A percentile compares a stretch with the other conserved stretches of the same genome.
phyloP scores from a whole-genome alignment of 1,140 invertebrate species.

The Ganaspis sp. region DNA sequence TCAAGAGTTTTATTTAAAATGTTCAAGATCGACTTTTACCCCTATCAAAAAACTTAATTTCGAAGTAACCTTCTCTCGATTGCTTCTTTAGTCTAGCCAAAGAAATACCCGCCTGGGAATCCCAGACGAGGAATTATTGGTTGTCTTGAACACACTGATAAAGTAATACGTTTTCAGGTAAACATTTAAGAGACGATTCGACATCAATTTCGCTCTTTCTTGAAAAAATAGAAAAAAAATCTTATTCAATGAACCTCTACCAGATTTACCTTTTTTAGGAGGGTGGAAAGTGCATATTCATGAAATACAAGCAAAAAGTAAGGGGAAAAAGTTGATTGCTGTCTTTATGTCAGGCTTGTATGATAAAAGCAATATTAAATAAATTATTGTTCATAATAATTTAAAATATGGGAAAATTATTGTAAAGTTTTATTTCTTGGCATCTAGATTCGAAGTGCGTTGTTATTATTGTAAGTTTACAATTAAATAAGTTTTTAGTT shows the following conservation, averaged over 20 bases:
- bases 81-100: conserved; percentile 3
- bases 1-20: background rate
- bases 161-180: conserved; percentile 21
- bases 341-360: no score
- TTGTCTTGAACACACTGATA: conserved; percentile 30
- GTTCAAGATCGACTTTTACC: background rate
- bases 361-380: no score
- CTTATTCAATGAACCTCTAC: background rate
- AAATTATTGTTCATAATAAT: no score
- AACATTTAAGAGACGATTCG: conserved; percentile 29
- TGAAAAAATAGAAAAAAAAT: background rate
- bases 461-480: no score
- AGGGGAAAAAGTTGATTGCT: no score
- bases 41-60: conserved; percentile 12
- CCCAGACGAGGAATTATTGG: conserved; percentile 8
- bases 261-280: background rate
- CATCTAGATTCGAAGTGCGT: no score
- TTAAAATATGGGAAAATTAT: no score
- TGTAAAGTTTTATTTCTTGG: no score
- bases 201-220: background rate
- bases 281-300: background rate
- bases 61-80: conserved; percentile 11
- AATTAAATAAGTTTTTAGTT: no score
- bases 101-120: conserved; percentile 21
- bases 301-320: background rate